These are phyloP conservation scores for Achlya flavicornis DNA, from an alignment of 2,888 invertebrate genomes.

Conservation along the genomic window DNA sequence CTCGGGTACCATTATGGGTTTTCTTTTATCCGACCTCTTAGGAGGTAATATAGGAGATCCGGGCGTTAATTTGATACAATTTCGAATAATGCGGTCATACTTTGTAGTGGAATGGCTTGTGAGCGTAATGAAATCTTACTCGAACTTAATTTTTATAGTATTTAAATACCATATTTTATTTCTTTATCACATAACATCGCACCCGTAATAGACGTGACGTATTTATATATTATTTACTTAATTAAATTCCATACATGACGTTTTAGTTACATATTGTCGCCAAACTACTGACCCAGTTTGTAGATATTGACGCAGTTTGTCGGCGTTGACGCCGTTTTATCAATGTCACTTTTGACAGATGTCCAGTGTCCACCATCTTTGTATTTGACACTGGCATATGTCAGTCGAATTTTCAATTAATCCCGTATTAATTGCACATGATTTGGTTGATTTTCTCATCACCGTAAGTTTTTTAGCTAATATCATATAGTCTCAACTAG, in stretches of 20 bases:
- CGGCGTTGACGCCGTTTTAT: not conserved
- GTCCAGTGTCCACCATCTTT: slow-evolving; percentile 7
- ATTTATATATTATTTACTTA: no score
- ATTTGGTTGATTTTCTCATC: not conserved
- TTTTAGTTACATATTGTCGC: no score
- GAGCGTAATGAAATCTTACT: not conserved
- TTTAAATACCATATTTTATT: not conserved
- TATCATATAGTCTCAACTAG: slow-evolving; percentile 86
- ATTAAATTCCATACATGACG: no score
- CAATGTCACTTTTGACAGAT: slow-evolving; percentile 11
- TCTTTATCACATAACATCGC: not conserved
- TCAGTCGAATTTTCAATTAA: not conserved
- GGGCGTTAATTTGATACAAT: no score
- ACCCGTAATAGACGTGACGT: not conserved
- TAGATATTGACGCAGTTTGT: no score
- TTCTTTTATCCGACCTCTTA: no score
- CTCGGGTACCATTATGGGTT: no score
- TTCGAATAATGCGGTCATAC: no score
- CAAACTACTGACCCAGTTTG: no score
- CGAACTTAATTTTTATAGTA: not conserved
- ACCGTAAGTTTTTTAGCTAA: slow-evolving; percentile 41
- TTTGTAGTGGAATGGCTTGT: no score
- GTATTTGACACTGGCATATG: not conserved
- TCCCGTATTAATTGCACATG: not conserved
- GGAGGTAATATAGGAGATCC: no score